Conservation (phyloP, 2,113 vertebrate species). For the Arothron firmamentum region DNA sequence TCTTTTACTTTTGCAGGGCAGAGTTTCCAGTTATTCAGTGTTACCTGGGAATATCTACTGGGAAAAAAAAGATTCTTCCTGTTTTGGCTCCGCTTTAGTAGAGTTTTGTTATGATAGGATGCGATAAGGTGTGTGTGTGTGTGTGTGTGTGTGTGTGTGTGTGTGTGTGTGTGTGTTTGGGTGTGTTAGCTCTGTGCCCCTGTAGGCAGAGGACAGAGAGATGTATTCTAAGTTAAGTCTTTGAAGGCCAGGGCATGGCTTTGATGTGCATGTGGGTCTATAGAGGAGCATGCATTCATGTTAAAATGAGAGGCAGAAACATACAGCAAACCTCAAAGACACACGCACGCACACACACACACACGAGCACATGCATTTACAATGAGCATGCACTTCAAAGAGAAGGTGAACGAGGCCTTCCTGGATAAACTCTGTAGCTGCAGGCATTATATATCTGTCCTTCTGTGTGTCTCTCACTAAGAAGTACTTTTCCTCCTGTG, state of each 20-base stretch:
- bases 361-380: slow-evolving; percentile 38
- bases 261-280: slow-evolving; percentile 76
- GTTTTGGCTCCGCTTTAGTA: too few relatives aligned
- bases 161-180: slow-evolving; percentile 28
- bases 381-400: slow-evolving; percentile 67
- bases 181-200: slow-evolving; percentile 38
- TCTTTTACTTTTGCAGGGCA: too few relatives aligned
- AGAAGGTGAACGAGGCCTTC: slow-evolving; percentile 64
- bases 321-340: slow-evolving; percentile 64
- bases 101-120: background rate
- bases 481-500: background rate
- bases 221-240: slow-evolving; percentile 60
- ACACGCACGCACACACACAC: slow-evolving; percentile 28
- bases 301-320: slow-evolving; percentile 77
- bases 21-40: too few relatives aligned
- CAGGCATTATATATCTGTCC: slow-evolving; percentile 45
- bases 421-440: slow-evolving; percentile 60
- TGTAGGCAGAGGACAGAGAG: slow-evolving; percentile 48
- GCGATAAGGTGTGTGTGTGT: background rate
- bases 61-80: too few relatives aligned
- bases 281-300: slow-evolving; percentile 71
- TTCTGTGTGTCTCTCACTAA: slow-evolving; percentile 9
- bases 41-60: too few relatives aligned
- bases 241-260: slow-evolving; percentile 70
- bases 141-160: slow-evolving; percentile 21